phyloP scores from a whole-genome alignment of 30 jellyfish, hydroid and myxozoan species.

The Aurelia sp. region DNA sequence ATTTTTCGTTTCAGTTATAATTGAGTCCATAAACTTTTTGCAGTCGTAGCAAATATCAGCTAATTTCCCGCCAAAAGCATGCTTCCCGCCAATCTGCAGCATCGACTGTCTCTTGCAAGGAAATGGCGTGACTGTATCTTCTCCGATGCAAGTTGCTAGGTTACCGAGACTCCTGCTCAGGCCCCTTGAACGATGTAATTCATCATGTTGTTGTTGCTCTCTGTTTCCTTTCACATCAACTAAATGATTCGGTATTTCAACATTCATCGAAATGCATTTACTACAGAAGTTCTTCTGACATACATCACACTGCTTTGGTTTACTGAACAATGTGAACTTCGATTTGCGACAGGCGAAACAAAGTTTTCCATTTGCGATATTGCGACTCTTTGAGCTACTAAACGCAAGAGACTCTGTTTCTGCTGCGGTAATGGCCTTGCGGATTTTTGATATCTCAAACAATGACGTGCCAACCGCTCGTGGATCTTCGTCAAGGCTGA shows the following conservation, averaged over 20 bases:
- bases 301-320: constrained; percentile 68
- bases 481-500: constrained; percentile 71
- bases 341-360: constrained; percentile 80
- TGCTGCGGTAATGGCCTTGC: constrained; percentile 91
- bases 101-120: constrained; percentile 77
- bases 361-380: constrained; percentile 46
- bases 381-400: constrained; percentile 1
- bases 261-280: constrained; percentile 53
- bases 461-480: constrained; percentile 85
- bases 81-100: constrained; percentile 35
- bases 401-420: constrained; percentile 67
- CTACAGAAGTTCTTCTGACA: constrained; percentile 81
- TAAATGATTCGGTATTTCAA: constrained; percentile 75
- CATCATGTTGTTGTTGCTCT: background rate
- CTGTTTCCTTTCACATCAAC: constrained; percentile 13
- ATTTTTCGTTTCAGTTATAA: constrained; percentile 70
- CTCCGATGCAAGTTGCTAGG: constrained; percentile 7
- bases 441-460: constrained; percentile 81
- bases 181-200: background rate
- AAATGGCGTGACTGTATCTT: constrained; percentile 65
- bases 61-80: constrained; percentile 54
- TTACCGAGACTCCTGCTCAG: constrained; percentile 52
- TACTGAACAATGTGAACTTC: constrained; percentile 67
- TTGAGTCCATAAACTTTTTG: constrained; percentile 61
- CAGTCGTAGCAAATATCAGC: constrained; percentile 67